Base-by-base conservation (phyloP, 2,113 vertebrate species). In the Pluvianellus socialis region DNA sequence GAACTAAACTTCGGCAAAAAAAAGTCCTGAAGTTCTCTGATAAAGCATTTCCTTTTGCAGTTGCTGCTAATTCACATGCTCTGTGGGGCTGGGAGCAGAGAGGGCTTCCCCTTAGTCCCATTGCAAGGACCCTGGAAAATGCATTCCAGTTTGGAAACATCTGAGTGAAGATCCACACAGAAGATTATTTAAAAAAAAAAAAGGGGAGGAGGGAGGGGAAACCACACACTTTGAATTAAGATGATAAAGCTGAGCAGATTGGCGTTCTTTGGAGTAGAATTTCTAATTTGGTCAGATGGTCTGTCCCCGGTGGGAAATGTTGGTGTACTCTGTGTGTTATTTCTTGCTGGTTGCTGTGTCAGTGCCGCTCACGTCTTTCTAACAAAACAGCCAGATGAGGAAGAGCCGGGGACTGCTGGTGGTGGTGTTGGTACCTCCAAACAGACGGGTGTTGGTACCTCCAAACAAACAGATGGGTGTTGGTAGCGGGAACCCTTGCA, bases 341-440 rank as follows among this genome's bases (percentile, higher is more conserved):
- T 45, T 38, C 42, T 58, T n/a, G 42, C 19, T 40, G 35, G 22
- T 47, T 50, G 58, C 30, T 88, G 55, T 62, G 42, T 9, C 7
- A 7, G 7, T 5, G 1, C 45, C 28, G 56, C 72, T 49, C 3
- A 0, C 0, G 0, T 1, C 6, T 76, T 90, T 59, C 38, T n/a
- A 4, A 11, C 33, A 2, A 17, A 77, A 26, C 20, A 24, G 32
- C 20, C 27, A 0, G 4, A 4, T 14, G 42, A 75, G 76, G 56
- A 58, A 6, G 8, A 32, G 9, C 18, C 0, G 0, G 38, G 55
- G 14, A 6, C 42, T 55, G 53, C 26, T 73, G 62, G 23, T 18
- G 56, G 11, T 26, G 14, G 55, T 38, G 38, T 38, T 38, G 17
- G 35, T 7, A 9, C 10, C 42, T 83, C 38, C 58, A 61, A n/a